Evolutionary conservation across 2,888 invertebrate species (phyloP), one percentile per base, ranked within the genome.

Genomic region (Cryptocheilus praepositus): DNA sequence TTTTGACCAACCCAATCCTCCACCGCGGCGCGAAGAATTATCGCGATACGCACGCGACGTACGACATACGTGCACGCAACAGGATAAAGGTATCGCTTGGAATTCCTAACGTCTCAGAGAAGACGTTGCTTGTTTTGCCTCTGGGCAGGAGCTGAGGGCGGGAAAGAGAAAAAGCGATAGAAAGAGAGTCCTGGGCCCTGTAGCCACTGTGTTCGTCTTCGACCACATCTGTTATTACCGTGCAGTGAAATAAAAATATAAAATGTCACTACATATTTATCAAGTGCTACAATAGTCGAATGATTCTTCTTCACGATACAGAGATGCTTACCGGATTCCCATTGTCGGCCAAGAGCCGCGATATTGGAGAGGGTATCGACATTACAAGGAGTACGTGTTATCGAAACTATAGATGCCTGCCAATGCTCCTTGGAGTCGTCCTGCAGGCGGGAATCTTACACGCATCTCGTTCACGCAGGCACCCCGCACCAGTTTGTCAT

Each of bases 401-500:
- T 89, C 61, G 85, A 86, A 62, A 84, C 87, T 2, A 82, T 88
- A 22, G 88, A 89, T 57, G 84, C 80, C 1, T 89, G 89, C 66
- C 87, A 85, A 44, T 89, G 89, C 57, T 81, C 85, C 44, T 65
- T 80, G 2, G 79, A 79, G 13, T 80, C 86, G 0, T 74, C 81
- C 22, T 89, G 89, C 66, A 83, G 79, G 61, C 80, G 89, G 45
- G 86, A 85, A 56, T 80, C 85, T 0, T 86, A 87, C 60, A 80
- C 81, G 43, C 83, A 87, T 75, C 73, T 85, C 15, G 76, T 89
- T 1, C 86, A 89, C 70, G 84, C 83, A 15, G 89, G 88, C 36
- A 89, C 89, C 1, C 89, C 89, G 2, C 86, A 87, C 73, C 88
- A 89, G 69, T 82, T 85, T 3, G 80, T 84, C 57, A 74, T 89